Base-by-base conservation (phyloP, 1,140 invertebrate species). In the Orchesella cincta region DNA sequence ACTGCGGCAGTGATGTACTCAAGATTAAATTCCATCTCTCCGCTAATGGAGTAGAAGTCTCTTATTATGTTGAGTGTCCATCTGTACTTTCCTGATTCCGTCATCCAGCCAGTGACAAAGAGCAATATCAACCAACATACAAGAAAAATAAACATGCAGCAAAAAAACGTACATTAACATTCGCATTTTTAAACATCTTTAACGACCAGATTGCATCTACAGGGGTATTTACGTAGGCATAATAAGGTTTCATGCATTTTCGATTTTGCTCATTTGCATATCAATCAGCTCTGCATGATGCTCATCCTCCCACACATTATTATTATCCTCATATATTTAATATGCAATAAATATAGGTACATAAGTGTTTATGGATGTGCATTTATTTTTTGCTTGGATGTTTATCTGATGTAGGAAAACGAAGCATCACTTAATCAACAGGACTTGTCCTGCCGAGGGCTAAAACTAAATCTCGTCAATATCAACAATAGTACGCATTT, bases 1-100 rank as follows among this genome's bases (percentile, higher is more conserved):
- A 93, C 79, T 73, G 57, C 77, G 18, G 79, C 79, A 20, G 57
- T 79, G 18, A 83, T 35, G 36, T 79, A 79, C n/a, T 83, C 82
- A 57, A 83, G 67, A 16, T n/a, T 82, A 28, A 81, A 80, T 64
- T 76, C 80, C 71, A 82, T 77, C 3, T 29, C 73, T 35, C 81
- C 81, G 23, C 67, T 75, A n/a, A 73, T 51, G 20, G 35, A 33
- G n/a, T 78, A 70, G 5, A 80, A 31, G 72, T 79, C 78, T 39
- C 67, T 73, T 18, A 80, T 70, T 14, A 82, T 39, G 34, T 75
- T 77, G 75, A 70, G 67, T 18, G 75, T 74, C 81, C 81, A 82
- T 71, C 67, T 78, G 73, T 81, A 81, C 31, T 78, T 71, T 67
- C 80, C 80, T 81, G 39, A 77, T 67, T 29, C 26, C 31, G 39